These are phyloP conservation scores for Epiperipatus broadwayi DNA, from an alignment of 2,888 invertebrate genomes.

Conservation along the genomic window DNA sequence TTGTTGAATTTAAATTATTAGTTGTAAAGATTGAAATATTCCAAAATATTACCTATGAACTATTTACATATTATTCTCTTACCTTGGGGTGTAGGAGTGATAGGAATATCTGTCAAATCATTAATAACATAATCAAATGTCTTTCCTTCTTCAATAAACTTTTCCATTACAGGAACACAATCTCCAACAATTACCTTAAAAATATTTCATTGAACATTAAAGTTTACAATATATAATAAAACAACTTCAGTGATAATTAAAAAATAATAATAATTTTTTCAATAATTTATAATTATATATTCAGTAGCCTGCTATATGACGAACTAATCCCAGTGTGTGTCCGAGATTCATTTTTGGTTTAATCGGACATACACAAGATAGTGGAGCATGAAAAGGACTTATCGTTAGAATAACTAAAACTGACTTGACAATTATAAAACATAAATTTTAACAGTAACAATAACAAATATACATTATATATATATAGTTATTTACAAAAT, in stretches of 20 bases:
- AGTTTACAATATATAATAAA: background rate
- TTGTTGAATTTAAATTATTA: too few relatives aligned
- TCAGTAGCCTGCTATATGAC: too few relatives aligned
- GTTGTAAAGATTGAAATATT: too few relatives aligned
- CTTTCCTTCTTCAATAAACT: conserved; percentile 45
- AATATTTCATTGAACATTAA: conserved; percentile 15
- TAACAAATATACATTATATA: too few relatives aligned
- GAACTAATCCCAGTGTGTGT: too few relatives aligned
- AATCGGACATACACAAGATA: too few relatives aligned
- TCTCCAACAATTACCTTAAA: conserved; percentile 69
- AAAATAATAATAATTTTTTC: conserved; percentile 7
- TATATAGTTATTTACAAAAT: too few relatives aligned
- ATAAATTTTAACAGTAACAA: too few relatives aligned
- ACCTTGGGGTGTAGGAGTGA: conserved; percentile 56
- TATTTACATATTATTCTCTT: conserved; percentile 51
- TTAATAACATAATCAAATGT: conserved; percentile 81
- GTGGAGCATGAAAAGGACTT: too few relatives aligned
- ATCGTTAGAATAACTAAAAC: too few relatives aligned
- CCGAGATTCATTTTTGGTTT: too few relatives aligned
- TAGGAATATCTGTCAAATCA: conserved; percentile 78
- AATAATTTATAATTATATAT: background rate
- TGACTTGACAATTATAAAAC: too few relatives aligned
- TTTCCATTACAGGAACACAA: conserved; percentile 50
- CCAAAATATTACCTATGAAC: conserved; percentile 60
- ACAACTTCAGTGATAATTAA: conserved; percentile 9